Base-by-base conservation (phyloP, 2,888 invertebrate genomes). In the Ormyrus labotus region DNA sequence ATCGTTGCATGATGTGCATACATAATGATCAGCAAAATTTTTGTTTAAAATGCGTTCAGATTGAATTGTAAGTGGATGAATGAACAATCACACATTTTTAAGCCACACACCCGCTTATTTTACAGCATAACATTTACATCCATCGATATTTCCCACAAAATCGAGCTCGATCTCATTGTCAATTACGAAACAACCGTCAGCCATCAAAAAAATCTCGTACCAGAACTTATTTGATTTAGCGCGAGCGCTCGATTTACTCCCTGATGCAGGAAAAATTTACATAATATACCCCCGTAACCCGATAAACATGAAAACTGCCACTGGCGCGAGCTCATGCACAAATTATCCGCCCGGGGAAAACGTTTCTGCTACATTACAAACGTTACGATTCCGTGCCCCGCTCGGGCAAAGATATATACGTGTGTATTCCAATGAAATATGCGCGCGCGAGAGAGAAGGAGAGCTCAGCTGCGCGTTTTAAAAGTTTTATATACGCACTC, bases 331-430 rank as follows among this genome's bases (percentile, higher is more conserved):
- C 7, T 13, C 51, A 8, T 8, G 3, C 7, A 70, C 70, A 70
- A 70, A 70, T 51, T 61, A 19, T 19, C 19, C 19, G 71, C 71
- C n/a, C 34, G 51, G 61, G 4, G 45, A 60, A 58, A 70, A 70
- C 58, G 19, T 57, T 70, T 70, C 58, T 48, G 58, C 47, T 9
- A 70, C 11, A 57, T 70, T 57, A 70, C 19, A 70, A 70, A 34
- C 11, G 13, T 67, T 67, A 68, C 48, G 50, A 70, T 47, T 57
- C 6, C 55, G 34, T 47, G 51, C 61, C 11, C 8, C 2, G 10
- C n/a, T n/a, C n/a, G 47, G 55, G 48, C n/a, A 34, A 55, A 19
- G 6, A 63, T 55, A 11, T 13, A 9, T 65, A 53, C 3, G 6
- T 3, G 13, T 50, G 19, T 50, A 70, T 60, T 50, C 48, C 10